Conservation (phyloP, 1,140 invertebrate genomes). For the Drosophila lacteicornis region DNA sequence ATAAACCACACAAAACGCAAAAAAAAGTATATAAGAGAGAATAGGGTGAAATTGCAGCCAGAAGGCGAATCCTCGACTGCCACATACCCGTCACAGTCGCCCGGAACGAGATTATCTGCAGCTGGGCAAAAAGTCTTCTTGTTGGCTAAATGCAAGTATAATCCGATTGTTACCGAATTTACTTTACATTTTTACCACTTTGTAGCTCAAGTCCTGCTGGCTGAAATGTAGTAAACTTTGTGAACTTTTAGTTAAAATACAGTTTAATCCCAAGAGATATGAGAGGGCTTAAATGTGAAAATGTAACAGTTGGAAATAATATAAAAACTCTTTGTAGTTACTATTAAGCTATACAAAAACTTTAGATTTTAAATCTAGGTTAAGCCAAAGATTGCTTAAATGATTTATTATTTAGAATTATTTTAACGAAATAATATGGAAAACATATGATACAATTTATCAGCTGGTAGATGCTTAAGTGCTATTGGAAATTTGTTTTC, state of each 20-base stretch:
- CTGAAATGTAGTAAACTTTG: conserved; percentile 12
- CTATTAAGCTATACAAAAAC: too few relatives aligned
- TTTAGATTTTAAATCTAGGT: background rate
- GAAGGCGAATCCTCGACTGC: conserved; percentile 31
- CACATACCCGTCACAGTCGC: conserved; percentile 32
- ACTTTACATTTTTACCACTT: conserved; percentile 24
- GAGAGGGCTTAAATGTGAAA: background rate
- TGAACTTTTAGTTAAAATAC: conserved; percentile 11
- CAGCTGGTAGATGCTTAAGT: too few relatives aligned
- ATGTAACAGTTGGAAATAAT: background rate
- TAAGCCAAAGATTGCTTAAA: background rate
- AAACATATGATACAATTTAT: too few relatives aligned
- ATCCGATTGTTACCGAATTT: conserved; percentile 31
- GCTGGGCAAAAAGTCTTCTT: conserved; percentile 12
- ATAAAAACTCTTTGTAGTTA: background rate
- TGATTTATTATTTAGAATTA: too few relatives aligned
- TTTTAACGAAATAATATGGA: too few relatives aligned
- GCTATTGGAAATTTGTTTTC: too few relatives aligned
- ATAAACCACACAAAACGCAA: conserved; percentile 59
- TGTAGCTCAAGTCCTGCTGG: conserved; percentile 1
- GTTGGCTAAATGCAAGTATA: conserved; percentile 22
- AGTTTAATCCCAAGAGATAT: conserved; percentile 7
- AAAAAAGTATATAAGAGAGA: background rate
- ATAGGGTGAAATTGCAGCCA: conserved; percentile 20
- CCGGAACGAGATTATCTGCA: conserved; percentile 19